Conservation (phyloP, 2,113 vertebrate species). For the Oryzias javanicus region DNA sequence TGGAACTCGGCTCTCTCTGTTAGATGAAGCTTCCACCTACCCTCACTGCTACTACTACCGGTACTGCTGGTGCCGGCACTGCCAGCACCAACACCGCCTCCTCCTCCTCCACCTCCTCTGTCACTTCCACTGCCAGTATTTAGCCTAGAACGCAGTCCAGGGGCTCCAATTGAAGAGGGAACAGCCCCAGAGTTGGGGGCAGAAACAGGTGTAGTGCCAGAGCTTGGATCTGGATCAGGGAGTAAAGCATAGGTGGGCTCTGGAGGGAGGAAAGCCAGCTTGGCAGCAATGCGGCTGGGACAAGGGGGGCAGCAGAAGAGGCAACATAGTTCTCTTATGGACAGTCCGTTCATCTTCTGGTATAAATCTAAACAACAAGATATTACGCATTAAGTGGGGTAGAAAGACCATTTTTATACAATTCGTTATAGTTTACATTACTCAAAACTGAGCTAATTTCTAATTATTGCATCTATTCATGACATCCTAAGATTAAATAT, state of each 20-base stretch:
- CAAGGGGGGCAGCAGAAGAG: constrained; percentile 99
- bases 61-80: not conserved
- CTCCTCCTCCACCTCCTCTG: constrained; percentile 38
- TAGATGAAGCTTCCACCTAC: constrained; percentile 90
- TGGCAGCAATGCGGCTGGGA: constrained; percentile 95
- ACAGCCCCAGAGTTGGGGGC: constrained; percentile 58
- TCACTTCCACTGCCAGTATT: constrained; percentile 50
- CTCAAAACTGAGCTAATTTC: not conserved
- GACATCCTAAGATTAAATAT: too few relatives aligned
- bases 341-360: constrained; percentile 92
- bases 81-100: constrained; percentile 17
- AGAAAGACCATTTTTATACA: not conserved
- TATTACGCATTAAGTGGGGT: not conserved
- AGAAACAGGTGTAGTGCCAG: constrained; percentile 60
- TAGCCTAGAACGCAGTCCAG: constrained; percentile 73
- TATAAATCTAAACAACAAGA: constrained; percentile 23
- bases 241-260: constrained; percentile 91
- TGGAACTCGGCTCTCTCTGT: constrained; percentile 95
- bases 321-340: constrained; percentile 93
- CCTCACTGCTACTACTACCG: constrained; percentile 50
- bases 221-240: constrained; percentile 83
- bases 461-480: too few relatives aligned
- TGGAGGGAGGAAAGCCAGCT: constrained; percentile 94
- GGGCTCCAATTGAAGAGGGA: constrained; percentile 63
- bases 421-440: too few relatives aligned